These are phyloP conservation scores for Micromesistius poutassou DNA, from an alignment of 2,797 vertebrate species.

Conservation along the genomic window DNA sequence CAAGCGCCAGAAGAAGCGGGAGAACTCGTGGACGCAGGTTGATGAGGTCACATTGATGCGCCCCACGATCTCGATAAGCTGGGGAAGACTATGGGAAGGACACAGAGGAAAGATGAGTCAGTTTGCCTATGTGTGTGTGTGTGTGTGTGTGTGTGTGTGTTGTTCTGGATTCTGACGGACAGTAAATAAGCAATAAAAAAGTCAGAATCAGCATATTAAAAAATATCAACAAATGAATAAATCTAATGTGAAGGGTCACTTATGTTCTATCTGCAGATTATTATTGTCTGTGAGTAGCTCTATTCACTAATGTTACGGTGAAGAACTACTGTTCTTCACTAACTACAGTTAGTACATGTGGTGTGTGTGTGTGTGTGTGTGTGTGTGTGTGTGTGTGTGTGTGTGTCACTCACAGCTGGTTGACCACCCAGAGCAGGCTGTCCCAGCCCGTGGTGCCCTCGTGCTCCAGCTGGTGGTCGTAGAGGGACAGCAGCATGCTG, in stretches of 20 bases:
- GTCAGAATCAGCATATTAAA: too few relatives aligned
- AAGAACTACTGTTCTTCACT: too few relatives aligned
- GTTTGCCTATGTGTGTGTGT: neutral
- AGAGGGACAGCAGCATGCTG: slow-evolving; percentile 85
- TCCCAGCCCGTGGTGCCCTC: slow-evolving; percentile 98
- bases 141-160: neutral
- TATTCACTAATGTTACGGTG: too few relatives aligned
- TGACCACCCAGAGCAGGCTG: slow-evolving; percentile 95
- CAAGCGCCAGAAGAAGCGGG: slow-evolving; percentile 97
- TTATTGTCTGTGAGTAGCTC: too few relatives aligned
- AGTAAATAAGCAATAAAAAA: too few relatives aligned
- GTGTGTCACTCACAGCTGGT: slow-evolving; percentile 87
- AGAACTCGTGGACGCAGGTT: slow-evolving; percentile 97
- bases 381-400: neutral
- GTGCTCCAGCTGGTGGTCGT: slow-evolving; percentile 92
- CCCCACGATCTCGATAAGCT: slow-evolving; percentile 94
- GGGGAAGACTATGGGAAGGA: slow-evolving; percentile 79
- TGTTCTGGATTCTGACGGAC: neutral
- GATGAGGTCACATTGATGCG: slow-evolving; percentile 94
- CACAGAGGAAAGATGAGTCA: slow-evolving; percentile 5
- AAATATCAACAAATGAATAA: too few relatives aligned
- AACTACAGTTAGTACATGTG: too few relatives aligned
- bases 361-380: neutral
- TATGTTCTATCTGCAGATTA: too few relatives aligned
- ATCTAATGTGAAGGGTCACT: too few relatives aligned